phyloP scores from a whole-genome alignment of 2,888 invertebrate genomes.

The Diachrysia chrysitis region DNA sequence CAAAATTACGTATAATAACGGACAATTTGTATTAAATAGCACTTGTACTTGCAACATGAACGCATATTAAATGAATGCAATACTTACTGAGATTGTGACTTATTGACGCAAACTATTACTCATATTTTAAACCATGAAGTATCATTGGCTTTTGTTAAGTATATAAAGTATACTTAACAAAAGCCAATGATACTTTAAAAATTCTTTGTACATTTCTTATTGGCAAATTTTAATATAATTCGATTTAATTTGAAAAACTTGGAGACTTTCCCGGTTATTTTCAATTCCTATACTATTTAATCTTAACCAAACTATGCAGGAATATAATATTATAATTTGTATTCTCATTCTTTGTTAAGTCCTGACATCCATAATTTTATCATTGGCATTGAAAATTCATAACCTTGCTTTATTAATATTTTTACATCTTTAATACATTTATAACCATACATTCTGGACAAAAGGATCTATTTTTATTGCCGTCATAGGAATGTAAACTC shows the following conservation, averaged over 20 bases:
- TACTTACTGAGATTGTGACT: not conserved
- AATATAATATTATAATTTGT: too few relatives aligned
- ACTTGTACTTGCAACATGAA: not conserved
- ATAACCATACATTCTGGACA: constrained; percentile 40
- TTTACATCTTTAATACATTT: constrained; percentile 50
- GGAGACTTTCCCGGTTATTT: not conserved
- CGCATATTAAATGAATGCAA: not conserved
- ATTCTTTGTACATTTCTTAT: too few relatives aligned
- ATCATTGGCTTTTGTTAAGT: too few relatives aligned
- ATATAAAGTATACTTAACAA: too few relatives aligned
- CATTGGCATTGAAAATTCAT: constrained; percentile 26
- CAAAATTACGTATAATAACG: not conserved
- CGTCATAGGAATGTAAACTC: constrained; percentile 8
- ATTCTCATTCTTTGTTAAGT: constrained; percentile 18
- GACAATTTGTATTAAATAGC: not conserved
- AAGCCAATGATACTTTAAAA: too few relatives aligned
- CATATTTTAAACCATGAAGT: too few relatives aligned
- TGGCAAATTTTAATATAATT: too few relatives aligned
- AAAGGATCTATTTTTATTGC: constrained; percentile 17
- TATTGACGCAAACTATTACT: not conserved
- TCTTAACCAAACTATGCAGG: not conserved
- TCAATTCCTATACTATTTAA: not conserved
- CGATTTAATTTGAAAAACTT: not conserved
- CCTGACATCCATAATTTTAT: constrained; percentile 20
- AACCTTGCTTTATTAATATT: constrained; percentile 42